Evolutionary conservation across 2,113 vertebrate species (phyloP), one percentile per base, ranked within the genome.

Genomic region (Lepisosteus osseus): DNA sequence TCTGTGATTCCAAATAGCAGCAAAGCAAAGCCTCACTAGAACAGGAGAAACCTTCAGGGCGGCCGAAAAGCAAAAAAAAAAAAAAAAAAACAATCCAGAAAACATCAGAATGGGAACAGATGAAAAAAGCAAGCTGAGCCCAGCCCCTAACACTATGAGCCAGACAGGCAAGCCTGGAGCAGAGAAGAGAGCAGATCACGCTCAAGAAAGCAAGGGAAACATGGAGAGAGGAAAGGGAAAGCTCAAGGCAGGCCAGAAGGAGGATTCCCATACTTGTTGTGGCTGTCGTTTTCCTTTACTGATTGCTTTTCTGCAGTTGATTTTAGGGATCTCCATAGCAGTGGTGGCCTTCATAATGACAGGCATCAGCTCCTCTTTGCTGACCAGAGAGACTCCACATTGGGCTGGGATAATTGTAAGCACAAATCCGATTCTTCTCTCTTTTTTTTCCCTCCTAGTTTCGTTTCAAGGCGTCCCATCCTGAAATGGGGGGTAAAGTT

Each of bases 341-440:
- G 92, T 84, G 72, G 82, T 99, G 93, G 96, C 95, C 87, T 98
- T 99, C 89, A 87, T 98, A 62, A 96, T 93, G 94, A 87, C 92
- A 76, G 86, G 90, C 85, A 74, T 93, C 92, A 97, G 95, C 86
- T 86, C 94, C 79, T 98, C 97, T 63, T 89, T 99, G 81, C 90
- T 90, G 83, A 86, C 91, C 93, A 90, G 97, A 84, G 97, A 98
- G 92, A 96, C 97, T 73, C 97, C 97, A 54, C 93, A 96, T 87
- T 99, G 97, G 97, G 96, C 96, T 87, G 97, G 97, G 80, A 97
- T 99, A 85, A 90, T 94, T 86, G 97, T 99, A 98, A 99, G 97
- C 94, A 92, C 84, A 78, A 12, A 54, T 56, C 59, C 44, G 51
- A 68, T 54, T 68, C 6, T 54, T 54, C 7, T 54, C n/a, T 54